These are phyloP conservation scores for Epinephelus cyanopodus DNA, from an alignment of 2,113 vertebrate genomes.

Conservation along the genomic window DNA sequence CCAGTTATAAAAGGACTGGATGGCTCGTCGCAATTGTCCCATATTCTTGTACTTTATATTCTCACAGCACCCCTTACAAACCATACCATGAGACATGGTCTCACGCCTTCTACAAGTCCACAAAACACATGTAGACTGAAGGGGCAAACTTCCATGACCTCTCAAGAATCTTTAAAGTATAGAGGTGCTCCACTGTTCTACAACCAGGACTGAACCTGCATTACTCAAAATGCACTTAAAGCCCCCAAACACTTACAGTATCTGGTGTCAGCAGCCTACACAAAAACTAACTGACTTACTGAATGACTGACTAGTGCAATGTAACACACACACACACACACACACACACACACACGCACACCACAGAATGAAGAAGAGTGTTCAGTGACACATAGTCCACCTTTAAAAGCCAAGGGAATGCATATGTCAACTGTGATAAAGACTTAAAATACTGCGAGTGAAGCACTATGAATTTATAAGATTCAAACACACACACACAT, in stretches of 20 bases:
- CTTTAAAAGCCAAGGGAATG: constrained; percentile 23
- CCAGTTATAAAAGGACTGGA: too few relatives aligned
- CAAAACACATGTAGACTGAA: neutral
- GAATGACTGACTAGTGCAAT: neutral
- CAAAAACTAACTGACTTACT: neutral
- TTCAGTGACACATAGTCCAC: constrained; percentile 10
- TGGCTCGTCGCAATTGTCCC: too few relatives aligned
- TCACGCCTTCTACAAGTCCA: too few relatives aligned
- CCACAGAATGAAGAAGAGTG: neutral
- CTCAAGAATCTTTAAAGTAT: neutral
- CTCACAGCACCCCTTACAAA: too few relatives aligned
- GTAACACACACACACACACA: constrained; percentile 7
- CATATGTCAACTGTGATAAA: constrained; percentile 46
- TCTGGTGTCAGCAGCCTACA: neutral
- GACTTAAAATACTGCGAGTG: constrained; percentile 22
- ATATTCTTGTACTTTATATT: too few relatives aligned
- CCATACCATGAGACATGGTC: too few relatives aligned
- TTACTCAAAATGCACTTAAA: neutral
- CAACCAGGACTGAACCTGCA: neutral
- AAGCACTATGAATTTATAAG: constrained; percentile 23
- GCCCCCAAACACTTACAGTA: neutral
- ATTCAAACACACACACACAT: neutral
- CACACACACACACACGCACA: constrained; percentile 6
- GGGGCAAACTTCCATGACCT: neutral
- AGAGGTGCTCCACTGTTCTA: neutral